A percentile compares a stretch with the other conserved stretches of the same genome.
Evolutionary conservation across 2,888 invertebrate species (phyloP).

Genomic region (Microchrysa polita): DNA sequence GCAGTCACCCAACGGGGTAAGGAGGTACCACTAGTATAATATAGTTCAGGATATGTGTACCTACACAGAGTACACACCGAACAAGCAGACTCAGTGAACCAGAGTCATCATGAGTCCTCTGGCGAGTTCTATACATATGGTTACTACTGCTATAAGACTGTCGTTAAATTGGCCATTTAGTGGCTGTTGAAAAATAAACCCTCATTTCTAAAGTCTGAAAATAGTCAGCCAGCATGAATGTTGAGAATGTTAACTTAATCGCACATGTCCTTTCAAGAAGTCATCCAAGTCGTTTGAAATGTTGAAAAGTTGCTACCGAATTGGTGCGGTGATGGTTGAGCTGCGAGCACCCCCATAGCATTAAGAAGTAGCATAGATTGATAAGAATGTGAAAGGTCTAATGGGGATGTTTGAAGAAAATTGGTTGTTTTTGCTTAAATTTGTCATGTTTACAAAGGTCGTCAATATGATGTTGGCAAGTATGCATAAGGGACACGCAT

Average conservation of each 20-base stretch:
- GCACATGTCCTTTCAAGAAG: conserved; percentile 7
- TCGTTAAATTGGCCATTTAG: conserved; percentile 29
- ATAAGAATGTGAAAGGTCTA: no score
- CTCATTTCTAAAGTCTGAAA: no score
- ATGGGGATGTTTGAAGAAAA: no score
- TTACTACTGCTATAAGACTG: conserved; percentile 8
- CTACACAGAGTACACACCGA: not conserved
- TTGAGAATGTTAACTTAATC: conserved; percentile 28
- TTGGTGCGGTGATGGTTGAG: no score
- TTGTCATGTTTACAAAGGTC: no score
- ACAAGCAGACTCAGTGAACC: not conserved
- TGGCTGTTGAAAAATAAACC: conserved; percentile 4
- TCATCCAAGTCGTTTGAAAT: not conserved
- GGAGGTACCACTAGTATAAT: not conserved
- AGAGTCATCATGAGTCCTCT: not conserved
- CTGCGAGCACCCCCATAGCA: no score
- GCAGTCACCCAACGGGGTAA: not conserved
- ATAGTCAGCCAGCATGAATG: not conserved
- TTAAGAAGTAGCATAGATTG: no score
- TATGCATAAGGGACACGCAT: no score
- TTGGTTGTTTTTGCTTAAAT: no score
- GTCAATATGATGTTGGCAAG: no score
- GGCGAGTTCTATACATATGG: not conserved
- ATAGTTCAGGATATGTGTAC: not conserved
- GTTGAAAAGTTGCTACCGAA: conserved; percentile 1